phyloP scores from a whole-genome alignment of 2,888 invertebrate species.

The Drosophila meridionalis region DNA sequence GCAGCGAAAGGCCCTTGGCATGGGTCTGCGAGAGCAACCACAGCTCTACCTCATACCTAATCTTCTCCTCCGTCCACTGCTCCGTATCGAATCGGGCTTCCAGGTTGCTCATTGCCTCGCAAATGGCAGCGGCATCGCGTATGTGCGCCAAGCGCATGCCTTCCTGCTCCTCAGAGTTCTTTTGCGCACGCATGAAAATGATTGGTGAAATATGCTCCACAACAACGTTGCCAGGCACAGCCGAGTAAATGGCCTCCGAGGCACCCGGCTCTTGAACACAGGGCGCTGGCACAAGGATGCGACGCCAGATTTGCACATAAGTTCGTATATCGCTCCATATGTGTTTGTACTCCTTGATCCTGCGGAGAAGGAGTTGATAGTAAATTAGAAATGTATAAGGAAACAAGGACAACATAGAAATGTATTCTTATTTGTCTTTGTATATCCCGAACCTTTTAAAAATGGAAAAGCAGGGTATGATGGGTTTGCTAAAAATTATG shows the following conservation, averaged over 20 bases:
- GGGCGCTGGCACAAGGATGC: slow-evolving; percentile 89
- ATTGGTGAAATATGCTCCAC: slow-evolving; percentile 91
- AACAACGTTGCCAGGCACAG: slow-evolving; percentile 87
- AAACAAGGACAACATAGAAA: too few species aligned
- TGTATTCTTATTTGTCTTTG: too few species aligned
- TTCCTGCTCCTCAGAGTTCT: slow-evolving; percentile 91
- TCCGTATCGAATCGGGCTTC: slow-evolving; percentile 87
- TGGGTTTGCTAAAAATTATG: too few species aligned
- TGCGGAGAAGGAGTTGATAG: slow-evolving; percentile 75
- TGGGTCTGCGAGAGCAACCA: slow-evolving; percentile 91
- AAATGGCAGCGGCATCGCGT: slow-evolving; percentile 95
- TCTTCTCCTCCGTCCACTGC: slow-evolving; percentile 90
- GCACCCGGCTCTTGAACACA: slow-evolving; percentile 89
- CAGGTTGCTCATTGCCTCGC: slow-evolving; percentile 92
- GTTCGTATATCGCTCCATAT: slow-evolving; percentile 90
- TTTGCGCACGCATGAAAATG: slow-evolving; percentile 93
- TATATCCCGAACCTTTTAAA: too few species aligned
- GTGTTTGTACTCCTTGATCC: slow-evolving; percentile 89
- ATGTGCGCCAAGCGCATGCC: slow-evolving; percentile 95
- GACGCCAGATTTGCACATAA: slow-evolving; percentile 88
- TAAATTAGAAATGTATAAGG: not conserved
- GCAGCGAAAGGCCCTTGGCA: slow-evolving; percentile 91
- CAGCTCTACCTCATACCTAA: slow-evolving; percentile 89
- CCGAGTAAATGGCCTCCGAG: slow-evolving; percentile 89
- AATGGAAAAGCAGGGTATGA: too few species aligned